Conservation (phyloP, 2,797 vertebrate genomes). For the Chloroceryle amazona region DNA sequence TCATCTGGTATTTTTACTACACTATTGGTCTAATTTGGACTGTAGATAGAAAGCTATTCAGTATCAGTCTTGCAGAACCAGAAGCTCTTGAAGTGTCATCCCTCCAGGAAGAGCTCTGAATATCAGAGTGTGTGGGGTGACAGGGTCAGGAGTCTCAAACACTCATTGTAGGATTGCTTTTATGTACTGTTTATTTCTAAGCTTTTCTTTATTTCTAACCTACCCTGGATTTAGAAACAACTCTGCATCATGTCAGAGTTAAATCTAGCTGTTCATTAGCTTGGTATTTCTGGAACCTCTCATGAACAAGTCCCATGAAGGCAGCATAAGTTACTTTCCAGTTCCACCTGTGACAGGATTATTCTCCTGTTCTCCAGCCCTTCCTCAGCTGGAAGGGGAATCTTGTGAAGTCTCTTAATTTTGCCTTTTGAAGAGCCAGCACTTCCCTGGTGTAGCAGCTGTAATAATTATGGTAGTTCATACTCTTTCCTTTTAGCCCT, state of each 20-base stretch:
- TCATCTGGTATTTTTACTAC: background rate
- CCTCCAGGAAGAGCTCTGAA: background rate
- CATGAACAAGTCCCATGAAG: background rate
- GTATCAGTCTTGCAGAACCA: background rate
- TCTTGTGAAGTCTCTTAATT: background rate
- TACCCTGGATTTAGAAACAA: background rate
- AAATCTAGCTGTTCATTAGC: background rate
- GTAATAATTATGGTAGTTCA: background rate
- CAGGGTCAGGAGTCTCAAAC: background rate
- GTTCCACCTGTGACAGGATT: background rate
- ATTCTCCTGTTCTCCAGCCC: background rate
- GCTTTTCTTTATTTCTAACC: background rate
- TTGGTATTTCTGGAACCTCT: background rate
- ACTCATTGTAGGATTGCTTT: background rate
- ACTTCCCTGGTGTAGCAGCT: background rate
- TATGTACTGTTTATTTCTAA: background rate
- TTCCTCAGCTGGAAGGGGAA: background rate
- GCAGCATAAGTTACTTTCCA: background rate
- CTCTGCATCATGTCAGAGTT: background rate
- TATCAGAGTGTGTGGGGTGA: background rate
- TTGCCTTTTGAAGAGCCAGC: background rate
- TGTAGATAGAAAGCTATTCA: background rate
- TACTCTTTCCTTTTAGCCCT: background rate
- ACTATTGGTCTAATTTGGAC: background rate
- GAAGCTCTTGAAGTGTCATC: background rate